Conservation (phyloP, 2,797 vertebrate species). For the Ciconia nigra region DNA sequence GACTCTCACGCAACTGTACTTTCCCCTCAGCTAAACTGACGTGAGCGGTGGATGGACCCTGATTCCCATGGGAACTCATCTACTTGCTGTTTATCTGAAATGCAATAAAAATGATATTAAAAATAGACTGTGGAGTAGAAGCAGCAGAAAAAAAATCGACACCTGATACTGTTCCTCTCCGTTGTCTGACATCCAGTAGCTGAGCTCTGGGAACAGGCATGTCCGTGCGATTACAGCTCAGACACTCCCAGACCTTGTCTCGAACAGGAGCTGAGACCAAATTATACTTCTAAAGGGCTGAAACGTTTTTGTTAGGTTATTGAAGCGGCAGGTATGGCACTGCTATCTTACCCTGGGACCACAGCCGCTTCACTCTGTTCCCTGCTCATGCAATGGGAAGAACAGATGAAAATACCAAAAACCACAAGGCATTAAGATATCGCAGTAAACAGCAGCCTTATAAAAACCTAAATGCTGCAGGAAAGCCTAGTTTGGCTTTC, state of each 20-base stretch:
- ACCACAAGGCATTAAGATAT: not conserved
- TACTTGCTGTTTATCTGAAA: conserved; percentile 34
- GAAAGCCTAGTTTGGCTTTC: not conserved
- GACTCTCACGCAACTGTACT: not conserved
- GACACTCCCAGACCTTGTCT: not conserved
- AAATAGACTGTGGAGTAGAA: not conserved
- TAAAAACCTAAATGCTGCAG: not conserved
- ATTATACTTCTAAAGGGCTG: not conserved
- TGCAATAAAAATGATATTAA: conserved; percentile 50
- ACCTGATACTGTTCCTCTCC: conserved; percentile 32
- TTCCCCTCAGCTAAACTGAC: not conserved
- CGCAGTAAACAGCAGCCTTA: not conserved
- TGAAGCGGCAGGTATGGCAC: not conserved
- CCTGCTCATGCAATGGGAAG: fast-evolving
- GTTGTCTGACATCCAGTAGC: conserved; percentile 20
- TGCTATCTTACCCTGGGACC: not conserved
- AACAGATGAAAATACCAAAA: not conserved
- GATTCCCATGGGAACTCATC: conserved; percentile 51
- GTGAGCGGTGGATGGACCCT: not conserved
- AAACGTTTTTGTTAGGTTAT: not conserved
- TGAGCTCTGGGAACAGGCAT: conserved; percentile 10
- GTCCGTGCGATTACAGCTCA: not conserved
- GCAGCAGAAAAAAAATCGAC: not conserved
- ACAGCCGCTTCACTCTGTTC: fast-evolving
- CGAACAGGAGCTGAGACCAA: not conserved